Conservation (phyloP, 2,797 vertebrate genomes). For the Poliocrania exsul region DNA sequence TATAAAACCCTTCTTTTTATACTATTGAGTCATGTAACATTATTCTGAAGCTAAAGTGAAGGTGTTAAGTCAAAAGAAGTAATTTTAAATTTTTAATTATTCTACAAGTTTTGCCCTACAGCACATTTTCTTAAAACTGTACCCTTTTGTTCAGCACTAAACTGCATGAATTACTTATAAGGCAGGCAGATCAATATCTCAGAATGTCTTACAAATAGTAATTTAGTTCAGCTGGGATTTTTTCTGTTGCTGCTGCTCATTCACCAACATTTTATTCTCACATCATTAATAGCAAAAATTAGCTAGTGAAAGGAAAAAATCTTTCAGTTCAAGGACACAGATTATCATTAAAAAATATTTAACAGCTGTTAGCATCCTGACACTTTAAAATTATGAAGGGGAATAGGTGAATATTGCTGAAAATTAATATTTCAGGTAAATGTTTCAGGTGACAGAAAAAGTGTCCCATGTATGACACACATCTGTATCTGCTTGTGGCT, state of each 20-base stretch:
- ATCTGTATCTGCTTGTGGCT: slow-evolving; percentile 51
- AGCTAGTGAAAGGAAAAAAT: not conserved
- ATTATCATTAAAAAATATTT: not conserved
- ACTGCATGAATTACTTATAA: slow-evolving; percentile 68
- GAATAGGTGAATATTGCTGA: not conserved
- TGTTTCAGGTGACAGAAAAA: not conserved
- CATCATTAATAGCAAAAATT: slow-evolving; percentile 41
- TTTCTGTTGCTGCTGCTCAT: slow-evolving; percentile 34
- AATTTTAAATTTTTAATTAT: slow-evolving; percentile 67
- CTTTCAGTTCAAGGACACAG: not conserved
- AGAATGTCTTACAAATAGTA: slow-evolving; percentile 72
- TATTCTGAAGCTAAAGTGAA: slow-evolving; percentile 15
- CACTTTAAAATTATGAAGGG: not conserved
- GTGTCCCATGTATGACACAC: not conserved
- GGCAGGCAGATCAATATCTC: slow-evolving; percentile 75
- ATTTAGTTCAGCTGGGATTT: slow-evolving; percentile 66
- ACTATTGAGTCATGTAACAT: not conserved
- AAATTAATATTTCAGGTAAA: not conserved
- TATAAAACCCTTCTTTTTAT: not conserved
- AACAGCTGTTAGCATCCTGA: not conserved
- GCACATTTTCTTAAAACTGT: slow-evolving; percentile 44
- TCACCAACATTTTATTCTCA: slow-evolving; percentile 44
- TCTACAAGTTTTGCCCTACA: slow-evolving; percentile 22
- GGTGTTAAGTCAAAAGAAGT: slow-evolving; percentile 32
- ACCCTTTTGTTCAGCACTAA: slow-evolving; percentile 48